Conservation (phyloP, 2,113 vertebrate species). For the Spilogale gracilis region DNA sequence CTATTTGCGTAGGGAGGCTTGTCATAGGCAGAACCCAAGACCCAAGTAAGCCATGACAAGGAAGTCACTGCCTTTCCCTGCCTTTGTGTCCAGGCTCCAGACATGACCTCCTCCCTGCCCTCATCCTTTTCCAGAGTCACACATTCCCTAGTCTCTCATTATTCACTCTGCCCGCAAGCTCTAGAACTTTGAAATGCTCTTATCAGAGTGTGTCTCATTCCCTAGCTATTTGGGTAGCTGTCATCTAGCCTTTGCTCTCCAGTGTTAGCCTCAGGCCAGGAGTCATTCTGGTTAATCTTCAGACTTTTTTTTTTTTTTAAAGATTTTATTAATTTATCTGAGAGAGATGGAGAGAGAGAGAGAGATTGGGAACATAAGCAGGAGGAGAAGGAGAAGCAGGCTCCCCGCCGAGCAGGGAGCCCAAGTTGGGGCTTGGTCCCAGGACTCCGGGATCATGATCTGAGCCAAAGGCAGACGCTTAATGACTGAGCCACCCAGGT, state of each 20-base stretch:
- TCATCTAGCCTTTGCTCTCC: not conserved
- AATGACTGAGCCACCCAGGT: not conserved
- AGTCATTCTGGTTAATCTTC: not conserved
- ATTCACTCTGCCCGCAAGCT: fast-evolving
- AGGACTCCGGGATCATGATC: not conserved
- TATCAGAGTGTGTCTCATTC: not conserved
- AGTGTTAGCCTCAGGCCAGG: not conserved
- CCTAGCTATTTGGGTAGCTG: not conserved
- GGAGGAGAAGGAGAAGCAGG: too few relatives aligned
- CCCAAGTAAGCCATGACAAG: not conserved
- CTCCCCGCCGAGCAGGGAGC: not conserved
- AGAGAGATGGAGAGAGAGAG: too few relatives aligned
- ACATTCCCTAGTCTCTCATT: not conserved
- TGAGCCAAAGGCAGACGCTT: not conserved
- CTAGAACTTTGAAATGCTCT: not conserved
- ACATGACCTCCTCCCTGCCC: not conserved
- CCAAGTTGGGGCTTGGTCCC: not conserved
- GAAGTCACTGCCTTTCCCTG: not conserved
- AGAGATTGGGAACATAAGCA: too few relatives aligned
- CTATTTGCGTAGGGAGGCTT: not conserved
- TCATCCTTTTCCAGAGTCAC: not conserved
- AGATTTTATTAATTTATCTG: too few relatives aligned
- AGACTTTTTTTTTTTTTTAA: fast-evolving
- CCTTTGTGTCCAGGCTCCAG: not conserved
- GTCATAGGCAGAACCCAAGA: not conserved